A percentile compares a stretch with the other conserved stretches of the same genome.
These are phyloP conservation scores for Thalassophryne amazonica DNA, from an alignment of 2,797 vertebrate species.

Conservation along the genomic window DNA sequence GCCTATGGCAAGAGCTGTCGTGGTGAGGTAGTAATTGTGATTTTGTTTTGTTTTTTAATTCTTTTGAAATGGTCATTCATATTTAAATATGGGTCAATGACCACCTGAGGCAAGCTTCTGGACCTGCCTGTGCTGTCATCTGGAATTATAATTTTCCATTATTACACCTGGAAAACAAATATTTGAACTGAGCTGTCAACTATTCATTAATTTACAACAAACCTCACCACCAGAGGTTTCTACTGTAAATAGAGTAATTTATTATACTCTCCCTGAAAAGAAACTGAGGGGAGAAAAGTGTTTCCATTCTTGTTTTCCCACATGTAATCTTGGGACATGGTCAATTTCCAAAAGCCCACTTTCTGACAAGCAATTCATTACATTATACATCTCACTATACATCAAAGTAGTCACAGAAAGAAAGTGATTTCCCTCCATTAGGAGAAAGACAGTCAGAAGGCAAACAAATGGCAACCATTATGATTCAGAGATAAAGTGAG, in stretches of 20 bases:
- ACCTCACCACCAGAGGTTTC: background rate
- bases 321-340: conserved; percentile 30
- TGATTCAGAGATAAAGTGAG: background rate
- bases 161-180: background rate
- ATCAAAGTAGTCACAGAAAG: conserved; percentile 5
- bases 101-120: too few relatives aligned
- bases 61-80: too few relatives aligned
- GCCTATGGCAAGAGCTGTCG: too few relatives aligned
- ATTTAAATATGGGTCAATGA: too few relatives aligned
- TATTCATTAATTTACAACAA: background rate
- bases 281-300: background rate
- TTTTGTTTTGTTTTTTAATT: too few relatives aligned
- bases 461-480: background rate
- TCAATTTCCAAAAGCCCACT: conserved; percentile 33
- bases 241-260: conserved; percentile 6
- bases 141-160: conserved; percentile 1
- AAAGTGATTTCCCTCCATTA: conserved; percentile 3
- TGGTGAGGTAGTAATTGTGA: too few relatives aligned
- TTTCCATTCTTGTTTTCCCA: conserved; percentile 4
- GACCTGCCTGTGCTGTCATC: too few relatives aligned
- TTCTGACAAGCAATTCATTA: conserved; percentile 48
- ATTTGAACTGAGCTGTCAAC: background rate
- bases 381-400: conserved; percentile 23
- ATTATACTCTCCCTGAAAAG: background rate
- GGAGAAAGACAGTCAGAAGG: background rate